A percentile compares a stretch with the other conserved stretches of the same genome.
Evolutionary conservation across 2,888 invertebrate species (phyloP).

Genomic region (Rotaria socialis): DNA sequence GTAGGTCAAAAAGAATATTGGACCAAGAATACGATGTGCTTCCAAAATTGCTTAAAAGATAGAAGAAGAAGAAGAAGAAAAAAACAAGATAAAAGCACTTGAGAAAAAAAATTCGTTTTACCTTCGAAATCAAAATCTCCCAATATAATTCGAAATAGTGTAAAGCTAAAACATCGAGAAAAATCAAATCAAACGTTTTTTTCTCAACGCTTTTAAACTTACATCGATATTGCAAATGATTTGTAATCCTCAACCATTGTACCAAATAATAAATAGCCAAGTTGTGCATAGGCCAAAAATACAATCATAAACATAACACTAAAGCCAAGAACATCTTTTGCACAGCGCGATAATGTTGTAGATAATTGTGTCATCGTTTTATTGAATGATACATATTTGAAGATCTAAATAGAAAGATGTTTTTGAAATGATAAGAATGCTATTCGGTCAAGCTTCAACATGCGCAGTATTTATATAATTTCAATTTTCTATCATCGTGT

Average conservation of each 20-base stretch:
- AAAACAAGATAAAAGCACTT: not conserved
- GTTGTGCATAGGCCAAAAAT: constrained; percentile 72
- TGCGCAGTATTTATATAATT: too few relatives aligned
- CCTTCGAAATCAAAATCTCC: constrained; percentile 72
- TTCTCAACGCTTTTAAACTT: constrained; percentile 45
- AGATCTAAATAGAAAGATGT: constrained; percentile 60
- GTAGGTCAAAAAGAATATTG: constrained; percentile 71
- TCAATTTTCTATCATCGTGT: too few relatives aligned
- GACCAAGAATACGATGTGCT: constrained; percentile 69
- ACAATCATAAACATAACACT: constrained; percentile 74
- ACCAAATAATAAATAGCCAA: constrained; percentile 72
- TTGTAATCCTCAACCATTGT: constrained; percentile 68
- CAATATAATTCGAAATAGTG: constrained; percentile 70
- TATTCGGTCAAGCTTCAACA: too few relatives aligned
- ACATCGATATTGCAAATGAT: constrained; percentile 64
- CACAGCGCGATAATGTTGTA: constrained; percentile 68
- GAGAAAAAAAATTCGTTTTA: not conserved
- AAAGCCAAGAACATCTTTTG: constrained; percentile 70
- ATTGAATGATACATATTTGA: constrained; percentile 74
- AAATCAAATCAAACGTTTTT: too few relatives aligned
- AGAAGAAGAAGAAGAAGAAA: not conserved
- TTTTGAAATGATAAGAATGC: too few relatives aligned
- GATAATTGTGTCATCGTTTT: constrained; percentile 72
- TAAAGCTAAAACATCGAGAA: constrained; percentile 60
- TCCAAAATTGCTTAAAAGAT: constrained; percentile 62